A percentile compares a stretch with the other conserved stretches of the same genome.
These are phyloP conservation scores for Cataglyphis hispanica DNA, from an alignment of 1,140 invertebrate genomes.

Conservation along the genomic window DNA sequence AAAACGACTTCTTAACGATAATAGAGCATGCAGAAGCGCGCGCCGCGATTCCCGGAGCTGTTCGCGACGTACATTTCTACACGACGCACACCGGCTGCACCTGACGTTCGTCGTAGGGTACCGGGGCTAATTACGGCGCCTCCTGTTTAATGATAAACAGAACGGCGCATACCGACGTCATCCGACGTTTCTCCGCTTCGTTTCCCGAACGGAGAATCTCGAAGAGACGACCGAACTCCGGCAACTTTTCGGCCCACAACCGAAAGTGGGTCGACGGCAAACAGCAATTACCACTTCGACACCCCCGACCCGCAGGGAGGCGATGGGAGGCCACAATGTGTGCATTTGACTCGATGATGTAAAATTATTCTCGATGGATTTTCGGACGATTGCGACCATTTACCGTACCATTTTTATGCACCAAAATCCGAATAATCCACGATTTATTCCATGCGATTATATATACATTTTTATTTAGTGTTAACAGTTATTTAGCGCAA, in stretches of 20 bases:
- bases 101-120: constrained; percentile 49
- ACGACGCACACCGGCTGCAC: constrained; percentile 31
- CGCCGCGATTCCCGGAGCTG: constrained; percentile 17
- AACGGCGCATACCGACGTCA: background rate
- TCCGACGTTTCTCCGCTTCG: constrained; percentile 6
- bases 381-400: background rate
- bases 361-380: background rate
- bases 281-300: constrained; percentile 47
- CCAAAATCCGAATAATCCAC: background rate
- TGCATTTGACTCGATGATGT: background rate
- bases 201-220: background rate
- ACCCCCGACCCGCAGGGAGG: background rate
- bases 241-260: constrained; percentile 41
- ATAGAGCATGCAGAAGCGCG: constrained; percentile 36
- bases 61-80: constrained; percentile 47
- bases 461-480: constrained; percentile 22
- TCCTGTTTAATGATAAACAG: constrained; percentile 55
- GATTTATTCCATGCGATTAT: background rate
- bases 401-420: background rate
- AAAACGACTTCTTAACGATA: constrained; percentile 28
- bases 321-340: background rate
- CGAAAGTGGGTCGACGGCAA: constrained; percentile 50
- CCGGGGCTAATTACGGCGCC: constrained; percentile 48
- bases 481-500: background rate
- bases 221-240: constrained; percentile 17